phyloP scores from a whole-genome alignment of 2,888 invertebrate genomes.

The Oxycera nigricornis region DNA sequence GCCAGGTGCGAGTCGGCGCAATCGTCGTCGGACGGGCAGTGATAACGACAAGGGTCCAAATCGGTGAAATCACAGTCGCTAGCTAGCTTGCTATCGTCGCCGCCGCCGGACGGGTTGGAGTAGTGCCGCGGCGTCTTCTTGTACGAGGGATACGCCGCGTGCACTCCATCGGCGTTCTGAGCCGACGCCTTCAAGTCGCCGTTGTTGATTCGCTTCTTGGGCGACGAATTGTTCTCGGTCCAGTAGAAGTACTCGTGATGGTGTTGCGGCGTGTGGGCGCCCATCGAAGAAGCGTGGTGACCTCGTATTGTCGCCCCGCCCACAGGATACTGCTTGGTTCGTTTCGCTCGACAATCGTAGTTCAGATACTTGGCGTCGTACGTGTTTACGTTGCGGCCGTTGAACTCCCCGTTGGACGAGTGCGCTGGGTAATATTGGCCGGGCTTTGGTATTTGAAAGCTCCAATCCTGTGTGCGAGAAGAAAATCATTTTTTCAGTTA shows the following conservation, averaged over 20 bases:
- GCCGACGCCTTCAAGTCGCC: conserved; percentile 21
- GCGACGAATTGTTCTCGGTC: conserved; percentile 56
- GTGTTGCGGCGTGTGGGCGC: conserved; percentile 1
- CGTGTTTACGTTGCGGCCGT: conserved; percentile 40
- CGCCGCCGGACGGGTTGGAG: conserved; percentile 46
- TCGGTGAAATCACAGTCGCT: conserved; percentile 42
- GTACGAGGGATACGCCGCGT: conserved; percentile 58
- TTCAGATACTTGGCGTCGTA: conserved; percentile 47
- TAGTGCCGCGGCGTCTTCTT: conserved; percentile 51
- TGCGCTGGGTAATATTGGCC: conserved; percentile 25
- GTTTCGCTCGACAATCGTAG: conserved; percentile 47
- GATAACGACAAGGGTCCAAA: conserved; percentile 31
- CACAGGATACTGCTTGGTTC: conserved; percentile 43
- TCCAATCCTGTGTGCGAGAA: conserved; percentile 43
- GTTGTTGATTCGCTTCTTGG: conserved; percentile 48
- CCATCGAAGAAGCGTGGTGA: neutral
- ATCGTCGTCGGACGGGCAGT: conserved; percentile 43
- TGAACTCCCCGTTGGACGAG: neutral
- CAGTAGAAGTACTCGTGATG: conserved; percentile 59
- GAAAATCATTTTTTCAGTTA: too few relatives aligned
- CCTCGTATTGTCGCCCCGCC: neutral
- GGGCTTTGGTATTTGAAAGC: conserved; percentile 37
- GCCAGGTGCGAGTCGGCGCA: conserved; percentile 41
- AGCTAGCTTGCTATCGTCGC: conserved; percentile 31
- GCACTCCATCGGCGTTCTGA: conserved; percentile 36